Evolutionary conservation across 1,140 invertebrate species (phyloP).

Genomic region (Leguminivora glycinivorella): DNA sequence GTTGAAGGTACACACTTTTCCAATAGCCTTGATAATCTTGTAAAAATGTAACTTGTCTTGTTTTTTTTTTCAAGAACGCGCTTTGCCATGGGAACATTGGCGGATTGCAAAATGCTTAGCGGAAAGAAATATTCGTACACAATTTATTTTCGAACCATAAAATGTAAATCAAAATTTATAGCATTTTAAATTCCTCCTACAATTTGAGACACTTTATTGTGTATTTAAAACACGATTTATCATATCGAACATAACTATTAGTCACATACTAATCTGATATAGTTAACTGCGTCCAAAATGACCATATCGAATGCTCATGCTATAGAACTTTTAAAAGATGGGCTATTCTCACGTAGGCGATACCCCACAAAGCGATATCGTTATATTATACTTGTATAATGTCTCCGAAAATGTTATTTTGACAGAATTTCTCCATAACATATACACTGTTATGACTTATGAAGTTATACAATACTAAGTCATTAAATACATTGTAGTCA

Average conservation of each 20-base stretch:
- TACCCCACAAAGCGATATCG: not conserved
- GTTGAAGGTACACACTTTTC: slow-evolving; percentile 47
- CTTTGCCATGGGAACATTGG: not conserved
- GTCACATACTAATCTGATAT: slow-evolving; percentile 24
- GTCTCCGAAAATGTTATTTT: not conserved
- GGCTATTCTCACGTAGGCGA: slow-evolving; percentile 18
- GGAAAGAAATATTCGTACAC: not conserved
- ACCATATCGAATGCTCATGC: slow-evolving; percentile 19
- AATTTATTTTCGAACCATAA: not conserved
- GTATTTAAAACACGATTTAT: slow-evolving; percentile 17
- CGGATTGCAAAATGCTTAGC: too few relatives aligned
- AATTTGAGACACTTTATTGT: slow-evolving; percentile 11
- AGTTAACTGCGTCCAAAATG: slow-evolving; percentile 3
- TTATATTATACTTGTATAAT: slow-evolving; percentile 8
- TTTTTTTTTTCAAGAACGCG: not conserved
- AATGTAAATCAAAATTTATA: not conserved
- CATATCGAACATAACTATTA: slow-evolving; percentile 13
- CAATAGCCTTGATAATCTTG: not conserved
- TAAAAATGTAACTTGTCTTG: not conserved
- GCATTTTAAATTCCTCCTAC: not conserved
- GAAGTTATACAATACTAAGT: slow-evolving; percentile 5
- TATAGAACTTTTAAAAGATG: slow-evolving; percentile 15
- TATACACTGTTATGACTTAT: slow-evolving; percentile 6
- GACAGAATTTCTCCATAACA: slow-evolving; percentile 19
- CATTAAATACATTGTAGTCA: slow-evolving; percentile 26